These are phyloP conservation scores for Apteryx mantelli DNA, from an alignment of 2,113 vertebrate species.

Conservation along the genomic window DNA sequence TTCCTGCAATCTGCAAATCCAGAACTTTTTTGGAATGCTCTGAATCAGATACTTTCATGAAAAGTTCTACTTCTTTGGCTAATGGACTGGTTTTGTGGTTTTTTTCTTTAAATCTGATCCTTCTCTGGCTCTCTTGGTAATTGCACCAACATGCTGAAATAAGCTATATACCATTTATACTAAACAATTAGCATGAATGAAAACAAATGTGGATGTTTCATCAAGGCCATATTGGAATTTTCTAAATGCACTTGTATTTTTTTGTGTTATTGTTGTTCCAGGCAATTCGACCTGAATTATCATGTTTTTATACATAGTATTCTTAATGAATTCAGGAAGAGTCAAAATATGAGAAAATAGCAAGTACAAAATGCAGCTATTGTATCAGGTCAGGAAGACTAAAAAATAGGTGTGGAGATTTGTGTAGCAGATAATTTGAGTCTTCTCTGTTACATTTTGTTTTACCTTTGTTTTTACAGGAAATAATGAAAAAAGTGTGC, in stretches of 20 bases:
- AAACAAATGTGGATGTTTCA: background rate
- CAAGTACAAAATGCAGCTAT: background rate
- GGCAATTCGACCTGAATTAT: background rate
- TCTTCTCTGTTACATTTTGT: background rate
- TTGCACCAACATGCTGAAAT: background rate
- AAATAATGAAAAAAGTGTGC: constrained; percentile 86
- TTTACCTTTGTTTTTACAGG: constrained; percentile 64
- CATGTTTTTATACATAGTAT: background rate
- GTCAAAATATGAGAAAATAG: background rate
- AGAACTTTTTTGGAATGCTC: background rate
- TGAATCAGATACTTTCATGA: background rate
- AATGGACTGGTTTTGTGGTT: background rate
- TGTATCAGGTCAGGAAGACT: background rate
- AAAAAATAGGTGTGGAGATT: background rate
- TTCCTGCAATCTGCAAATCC: background rate
- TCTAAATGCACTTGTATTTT: background rate
- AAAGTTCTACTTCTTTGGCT: background rate
- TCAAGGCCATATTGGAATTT: background rate
- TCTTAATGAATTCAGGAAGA: background rate
- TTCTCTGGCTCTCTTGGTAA: background rate
- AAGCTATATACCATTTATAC: background rate
- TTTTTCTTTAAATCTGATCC: background rate
- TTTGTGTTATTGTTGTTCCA: background rate
- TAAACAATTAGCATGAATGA: background rate
- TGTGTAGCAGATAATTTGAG: background rate